A percentile compares a stretch with the other conserved stretches of the same genome.
These are phyloP conservation scores for Phylloscopus collybita DNA, from an alignment of 2,797 vertebrate genomes.

Conservation along the genomic window DNA sequence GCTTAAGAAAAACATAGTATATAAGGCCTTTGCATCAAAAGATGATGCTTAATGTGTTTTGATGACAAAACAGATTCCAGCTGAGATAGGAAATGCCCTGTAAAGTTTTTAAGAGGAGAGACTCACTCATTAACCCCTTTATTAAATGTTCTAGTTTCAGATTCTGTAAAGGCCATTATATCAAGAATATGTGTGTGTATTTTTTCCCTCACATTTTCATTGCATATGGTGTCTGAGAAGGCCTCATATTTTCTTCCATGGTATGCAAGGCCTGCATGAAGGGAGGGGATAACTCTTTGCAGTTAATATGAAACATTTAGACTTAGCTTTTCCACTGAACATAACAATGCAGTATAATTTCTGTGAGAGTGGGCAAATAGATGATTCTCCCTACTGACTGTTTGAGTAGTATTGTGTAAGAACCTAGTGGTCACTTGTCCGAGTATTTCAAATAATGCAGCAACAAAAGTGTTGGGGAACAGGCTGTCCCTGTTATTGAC, in stretches of 20 bases:
- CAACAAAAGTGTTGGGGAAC: not conserved
- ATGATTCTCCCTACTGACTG: not conserved
- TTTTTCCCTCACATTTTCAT: not conserved
- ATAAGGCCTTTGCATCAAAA: not conserved
- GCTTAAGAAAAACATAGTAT: not conserved
- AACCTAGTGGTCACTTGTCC: not conserved
- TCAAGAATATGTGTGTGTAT: not conserved
- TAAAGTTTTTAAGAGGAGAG: not conserved
- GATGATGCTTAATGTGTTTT: not conserved
- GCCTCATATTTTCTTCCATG: not conserved
- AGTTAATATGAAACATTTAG: not conserved
- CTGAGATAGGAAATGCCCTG: not conserved
- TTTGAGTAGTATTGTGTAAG: not conserved
- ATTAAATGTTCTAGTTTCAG: not conserved
- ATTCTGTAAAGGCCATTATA: not conserved
- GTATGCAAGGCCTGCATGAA: not conserved
- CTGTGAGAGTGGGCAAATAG: not conserved
- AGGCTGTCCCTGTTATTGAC: too few species aligned
- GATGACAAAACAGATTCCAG: not conserved
- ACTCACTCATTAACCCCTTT: not conserved
- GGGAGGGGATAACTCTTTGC: not conserved
- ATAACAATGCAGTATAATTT: not conserved
- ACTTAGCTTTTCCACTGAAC: not conserved
- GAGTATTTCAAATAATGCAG: not conserved
- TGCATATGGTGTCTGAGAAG: not conserved